phyloP scores from a whole-genome alignment of 2,888 invertebrate species.

The Trichacis sp. region DNA sequence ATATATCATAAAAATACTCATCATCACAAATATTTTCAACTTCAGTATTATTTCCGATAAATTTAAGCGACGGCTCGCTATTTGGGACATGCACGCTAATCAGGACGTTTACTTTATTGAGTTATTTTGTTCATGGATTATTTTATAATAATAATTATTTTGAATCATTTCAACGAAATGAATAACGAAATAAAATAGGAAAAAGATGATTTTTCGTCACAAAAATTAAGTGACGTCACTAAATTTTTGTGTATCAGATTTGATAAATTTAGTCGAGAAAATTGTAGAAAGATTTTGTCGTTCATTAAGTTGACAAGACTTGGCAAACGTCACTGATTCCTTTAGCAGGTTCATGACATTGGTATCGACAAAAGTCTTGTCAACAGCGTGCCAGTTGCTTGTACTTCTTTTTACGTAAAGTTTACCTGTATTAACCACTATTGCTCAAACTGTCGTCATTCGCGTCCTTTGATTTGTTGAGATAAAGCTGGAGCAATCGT shows the following conservation, averaged over 20 bases:
- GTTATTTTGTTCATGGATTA: too few species aligned
- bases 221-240: too few species aligned
- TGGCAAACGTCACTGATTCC: conserved; percentile 22
- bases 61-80: too few species aligned
- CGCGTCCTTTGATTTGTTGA: not conserved
- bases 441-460: not conserved
- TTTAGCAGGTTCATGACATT: conserved; percentile 48
- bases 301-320: conserved; percentile 24
- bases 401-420: conserved; percentile 18
- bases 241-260: too few species aligned
- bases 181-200: not conserved
- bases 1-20: too few species aligned
- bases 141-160: too few species aligned
- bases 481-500: too few species aligned
- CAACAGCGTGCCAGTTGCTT: conserved; percentile 40
- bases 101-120: too few species aligned
- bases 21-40: too few species aligned
- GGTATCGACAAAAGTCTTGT: conserved; percentile 44
- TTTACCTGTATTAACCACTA: not conserved
- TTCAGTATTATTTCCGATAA: too few species aligned
- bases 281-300: conserved; percentile 16
- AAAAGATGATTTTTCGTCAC: not conserved
- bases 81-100: too few species aligned
- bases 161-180: not conserved
- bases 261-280: too few species aligned